phyloP scores from a whole-genome alignment of 2,888 invertebrate species.

The Aphodius sticticus region DNA sequence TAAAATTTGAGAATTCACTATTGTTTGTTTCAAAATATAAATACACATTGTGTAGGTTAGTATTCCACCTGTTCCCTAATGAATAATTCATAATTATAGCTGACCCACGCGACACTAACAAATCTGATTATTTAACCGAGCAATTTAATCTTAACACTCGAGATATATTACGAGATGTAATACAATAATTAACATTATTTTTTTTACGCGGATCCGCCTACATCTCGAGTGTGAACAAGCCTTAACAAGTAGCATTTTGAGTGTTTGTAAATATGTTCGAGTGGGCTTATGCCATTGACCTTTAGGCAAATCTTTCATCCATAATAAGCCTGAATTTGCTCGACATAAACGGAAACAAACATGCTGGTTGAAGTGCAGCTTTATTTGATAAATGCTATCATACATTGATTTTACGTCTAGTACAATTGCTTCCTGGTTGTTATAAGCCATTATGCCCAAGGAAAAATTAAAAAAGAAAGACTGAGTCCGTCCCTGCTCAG shows the following conservation, averaged over 20 bases:
- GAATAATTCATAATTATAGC: background rate
- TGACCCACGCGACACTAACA: background rate
- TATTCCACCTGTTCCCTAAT: background rate
- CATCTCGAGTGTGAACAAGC: too few relatives aligned
- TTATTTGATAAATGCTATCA: background rate
- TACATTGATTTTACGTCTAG: background rate
- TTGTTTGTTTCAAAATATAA: background rate
- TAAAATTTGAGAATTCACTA: background rate
- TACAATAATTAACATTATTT: background rate
- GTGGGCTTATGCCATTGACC: conserved; percentile 23
- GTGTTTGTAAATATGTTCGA: conserved; percentile 18
- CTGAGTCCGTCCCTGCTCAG: too few relatives aligned
- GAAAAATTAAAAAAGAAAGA: too few relatives aligned
- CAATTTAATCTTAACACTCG: background rate
- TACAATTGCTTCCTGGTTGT: background rate
- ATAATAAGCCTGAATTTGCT: conserved; percentile 10
- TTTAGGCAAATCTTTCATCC: conserved; percentile 8
- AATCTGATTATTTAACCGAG: background rate
- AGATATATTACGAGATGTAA: background rate
- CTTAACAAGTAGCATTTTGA: background rate
- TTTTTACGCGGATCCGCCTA: conserved; percentile 11
- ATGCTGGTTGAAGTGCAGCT: too few relatives aligned
- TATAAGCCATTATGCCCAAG: too few relatives aligned
- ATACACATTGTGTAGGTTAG: background rate
- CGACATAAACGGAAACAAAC: background rate